phyloP scores from a whole-genome alignment of 2,888 invertebrate species.

The Geophilus truncorum region DNA sequence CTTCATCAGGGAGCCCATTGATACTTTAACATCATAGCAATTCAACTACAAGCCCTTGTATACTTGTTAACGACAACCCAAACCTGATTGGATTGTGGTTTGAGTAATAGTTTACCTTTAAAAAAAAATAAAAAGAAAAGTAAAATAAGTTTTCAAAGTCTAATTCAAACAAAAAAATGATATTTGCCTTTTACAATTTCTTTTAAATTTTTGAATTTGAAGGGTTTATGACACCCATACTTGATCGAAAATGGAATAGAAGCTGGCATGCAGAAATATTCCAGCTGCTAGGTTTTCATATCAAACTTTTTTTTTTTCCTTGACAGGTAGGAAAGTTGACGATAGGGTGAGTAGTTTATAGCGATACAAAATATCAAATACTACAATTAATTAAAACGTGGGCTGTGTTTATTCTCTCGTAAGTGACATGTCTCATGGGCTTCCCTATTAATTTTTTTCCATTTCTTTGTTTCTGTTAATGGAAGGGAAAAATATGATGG shows the following conservation, averaged over 20 bases:
- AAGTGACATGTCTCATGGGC: conserved; percentile 28
- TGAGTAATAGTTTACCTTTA: not conserved
- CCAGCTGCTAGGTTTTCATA: conserved; percentile 23
- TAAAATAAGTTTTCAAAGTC: not conserved
- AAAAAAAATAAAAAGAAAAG: not conserved
- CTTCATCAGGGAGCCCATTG: conserved; percentile 31
- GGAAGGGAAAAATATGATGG: conserved; percentile 31
- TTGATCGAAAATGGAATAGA: not conserved
- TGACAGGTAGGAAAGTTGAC: conserved; percentile 21
- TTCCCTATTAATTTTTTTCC: conserved; percentile 23
- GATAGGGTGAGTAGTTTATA: not conserved
- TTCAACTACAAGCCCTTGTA: conserved; percentile 13
- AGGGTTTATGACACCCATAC: not conserved
- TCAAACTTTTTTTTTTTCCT: not conserved
- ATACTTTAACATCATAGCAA: conserved; percentile 8
- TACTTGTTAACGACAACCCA: not conserved
- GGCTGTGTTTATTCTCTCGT: conserved; percentile 18
- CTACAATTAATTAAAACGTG: conserved; percentile 7
- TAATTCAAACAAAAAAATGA: not conserved
- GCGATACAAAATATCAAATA: not conserved
- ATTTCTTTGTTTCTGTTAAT: conserved; percentile 25
- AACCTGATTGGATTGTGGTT: not conserved
- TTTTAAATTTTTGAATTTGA: not conserved
- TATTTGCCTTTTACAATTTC: not conserved
- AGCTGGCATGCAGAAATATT: conserved; percentile 21